These are phyloP conservation scores for Thymelicus acteon DNA, from an alignment of 2,888 invertebrate genomes.

Conservation along the genomic window DNA sequence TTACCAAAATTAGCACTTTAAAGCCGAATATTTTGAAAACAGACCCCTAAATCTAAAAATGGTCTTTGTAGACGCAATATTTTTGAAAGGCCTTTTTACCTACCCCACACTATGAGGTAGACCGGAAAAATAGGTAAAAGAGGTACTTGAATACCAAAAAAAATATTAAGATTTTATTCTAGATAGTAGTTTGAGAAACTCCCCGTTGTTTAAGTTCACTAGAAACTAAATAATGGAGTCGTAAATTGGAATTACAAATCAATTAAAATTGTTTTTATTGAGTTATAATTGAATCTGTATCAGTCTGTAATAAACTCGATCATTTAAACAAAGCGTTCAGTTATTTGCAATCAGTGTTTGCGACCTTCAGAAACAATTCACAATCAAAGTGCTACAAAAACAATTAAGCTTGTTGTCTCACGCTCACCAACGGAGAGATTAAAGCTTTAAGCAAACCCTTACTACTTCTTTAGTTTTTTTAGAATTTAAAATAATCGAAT, in stretches of 20 bases:
- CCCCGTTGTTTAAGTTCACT: background rate
- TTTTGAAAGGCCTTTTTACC: too few relatives aligned
- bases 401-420: background rate
- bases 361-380: constrained; percentile 24
- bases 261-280: constrained; percentile 11
- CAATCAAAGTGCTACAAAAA: constrained; percentile 16
- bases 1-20: too few relatives aligned
- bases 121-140: too few relatives aligned
- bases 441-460: background rate
- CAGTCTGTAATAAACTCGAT: constrained; percentile 14
- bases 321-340: constrained; percentile 22
- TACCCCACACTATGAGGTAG: too few relatives aligned
- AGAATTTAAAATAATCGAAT: too few relatives aligned
- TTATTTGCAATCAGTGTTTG: constrained; percentile 13
- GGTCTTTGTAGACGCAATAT: too few relatives aligned
- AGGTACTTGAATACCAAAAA: too few relatives aligned
- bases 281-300: constrained; percentile 7
- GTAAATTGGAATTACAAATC: background rate
- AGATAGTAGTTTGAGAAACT: too few relatives aligned
- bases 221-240: background rate
- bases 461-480: too few relatives aligned
- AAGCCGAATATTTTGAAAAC: too few relatives aligned
- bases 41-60: too few relatives aligned
- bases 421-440: background rate
- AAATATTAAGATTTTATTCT: too few relatives aligned